Conservation (phyloP, 2,113 vertebrate genomes). For the Pseudopodoces humilis region DNA sequence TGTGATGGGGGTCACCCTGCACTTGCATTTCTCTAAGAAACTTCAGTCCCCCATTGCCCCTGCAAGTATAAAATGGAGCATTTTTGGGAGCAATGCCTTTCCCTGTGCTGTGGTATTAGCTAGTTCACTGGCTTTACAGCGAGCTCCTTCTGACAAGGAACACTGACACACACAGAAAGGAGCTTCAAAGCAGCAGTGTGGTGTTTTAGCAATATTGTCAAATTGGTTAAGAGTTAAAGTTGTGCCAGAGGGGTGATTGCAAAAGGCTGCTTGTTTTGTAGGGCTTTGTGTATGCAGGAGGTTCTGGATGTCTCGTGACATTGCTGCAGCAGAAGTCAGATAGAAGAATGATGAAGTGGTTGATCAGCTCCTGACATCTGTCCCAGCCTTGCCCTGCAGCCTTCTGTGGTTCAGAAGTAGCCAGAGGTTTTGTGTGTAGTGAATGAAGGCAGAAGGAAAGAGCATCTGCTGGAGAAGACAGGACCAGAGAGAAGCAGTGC, state of each 20-base stretch:
- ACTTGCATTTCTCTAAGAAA: background rate
- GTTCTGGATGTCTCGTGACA: background rate
- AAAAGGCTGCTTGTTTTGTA: background rate
- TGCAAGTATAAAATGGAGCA: background rate
- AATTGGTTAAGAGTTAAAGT: background rate
- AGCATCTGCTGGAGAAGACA: background rate
- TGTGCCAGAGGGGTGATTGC: background rate
- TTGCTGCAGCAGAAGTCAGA: background rate
- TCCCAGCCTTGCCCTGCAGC: background rate
- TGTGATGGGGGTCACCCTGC: background rate
- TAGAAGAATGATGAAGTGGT: background rate
- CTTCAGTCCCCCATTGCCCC: background rate
- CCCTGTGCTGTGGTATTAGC: background rate
- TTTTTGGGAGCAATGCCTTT: background rate
- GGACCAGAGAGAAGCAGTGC: background rate
- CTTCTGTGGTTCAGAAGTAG: background rate
- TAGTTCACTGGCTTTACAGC: background rate
- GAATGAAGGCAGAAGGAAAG: background rate
- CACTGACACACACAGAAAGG: background rate
- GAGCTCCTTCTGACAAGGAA: background rate
- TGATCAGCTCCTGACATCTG: background rate
- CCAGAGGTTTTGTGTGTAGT: background rate
- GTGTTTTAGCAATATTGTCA: background rate
- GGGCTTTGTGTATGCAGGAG: background rate
- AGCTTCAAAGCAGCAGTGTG: background rate